Evolutionary conservation across 2,888 invertebrate species (phyloP), one percentile per base, ranked within the genome.

Genomic region (Rhabditoides inermis): DNA sequence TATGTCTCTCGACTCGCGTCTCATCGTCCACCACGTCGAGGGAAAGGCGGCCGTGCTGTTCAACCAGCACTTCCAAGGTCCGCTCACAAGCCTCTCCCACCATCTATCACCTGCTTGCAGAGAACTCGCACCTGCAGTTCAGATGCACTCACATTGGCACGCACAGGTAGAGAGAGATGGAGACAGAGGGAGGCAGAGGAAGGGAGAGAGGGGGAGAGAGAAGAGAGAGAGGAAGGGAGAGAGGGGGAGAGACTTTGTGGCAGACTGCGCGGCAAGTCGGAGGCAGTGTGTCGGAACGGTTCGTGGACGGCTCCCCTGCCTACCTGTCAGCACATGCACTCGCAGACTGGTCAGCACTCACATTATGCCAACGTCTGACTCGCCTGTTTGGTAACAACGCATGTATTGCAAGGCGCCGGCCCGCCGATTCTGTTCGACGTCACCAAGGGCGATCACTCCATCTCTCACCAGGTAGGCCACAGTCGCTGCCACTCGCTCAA

Each of bases 41-140:
- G 58, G 61, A 30, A 64, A 68, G 25, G 67, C 64, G 45, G 65
- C 51, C 25, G 70, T 73, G 7, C 40, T 70, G 3, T 73, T 73
- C 57, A 73, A 73, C 44, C 69, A 73, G 49, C 55, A 65, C 40
- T 73, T 73, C 45, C 55, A 58, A 27, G 60, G 68, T 64, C 42
- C 35, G 42, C 23, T 27, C n/a, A 6, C 12, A 40, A 10, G 15
- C 7, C 32, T 32, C 32, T n/a, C n/a, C n/a, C n/a, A n/a, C n/a
- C n/a, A n/a, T n/a, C n/a, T n/a, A 18, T 25, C 7, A 25, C 20
- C 27, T n/a, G 1, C 12, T 48, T 50, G 36, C 36, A 61, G 65
- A 61, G 18, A 69, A 67, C 1, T 50, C 69, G 1, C 56, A 55
- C 18, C 53, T 73, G 22, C 49, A 56, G 7, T 73, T 71, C 47